Evolutionary conservation across 2,113 vertebrate genomes (phyloP), one percentile per base, ranked within the genome.

Genomic region (Pteronura brasiliensis): DNA sequence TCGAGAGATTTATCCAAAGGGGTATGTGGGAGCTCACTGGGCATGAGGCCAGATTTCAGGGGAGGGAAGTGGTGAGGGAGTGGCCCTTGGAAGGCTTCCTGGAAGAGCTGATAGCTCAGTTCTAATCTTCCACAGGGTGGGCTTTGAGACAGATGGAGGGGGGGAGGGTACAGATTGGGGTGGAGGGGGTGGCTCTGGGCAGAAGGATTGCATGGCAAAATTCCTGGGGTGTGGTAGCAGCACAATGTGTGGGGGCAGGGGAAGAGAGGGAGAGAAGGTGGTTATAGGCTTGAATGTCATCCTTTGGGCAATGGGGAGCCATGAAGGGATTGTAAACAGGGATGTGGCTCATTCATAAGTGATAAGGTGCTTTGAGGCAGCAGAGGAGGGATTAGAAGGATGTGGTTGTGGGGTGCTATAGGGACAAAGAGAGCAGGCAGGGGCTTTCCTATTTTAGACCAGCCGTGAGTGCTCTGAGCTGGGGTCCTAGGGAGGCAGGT

Each of bases 21-120:
- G 0, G 3, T 57, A 27, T 29, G 39, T 13, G 42, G 81, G 69
- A 65, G 18, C 11, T 11, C 34, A 4, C 0, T 23, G 69, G 63
- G 11, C 17, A 20, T 0, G 2, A 23, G 80, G 55, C 34, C 20
- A 44, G 87, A 55, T 31, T 63, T 77, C 61, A 21, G 18, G 36
- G 59, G 25, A 55, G 63, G 47, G 63, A 20, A 27, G 34, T 18
- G 25, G 25, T 36, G 44, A 65, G 6, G 27, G 36, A 42, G 23
- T 0, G 1, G 36, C 13, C 79, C 29, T 31, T 4, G 15, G 55
- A 86, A 67, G 92, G 14, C 65, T 88, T 93, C 77, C 86, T 86
- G 57, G 88, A 90, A 57, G 42, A 71, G 67, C 23, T 4, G 7
- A 13, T 44, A 55, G 36, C 39, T 71, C 31, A 49, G 42, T 36